Percentiles rank a stretch among this genome's conserved stretches.
These are phyloP conservation scores for Drosophila equinoxialis DNA, from an alignment of 1,140 invertebrate genomes.

Conservation along the genomic window DNA sequence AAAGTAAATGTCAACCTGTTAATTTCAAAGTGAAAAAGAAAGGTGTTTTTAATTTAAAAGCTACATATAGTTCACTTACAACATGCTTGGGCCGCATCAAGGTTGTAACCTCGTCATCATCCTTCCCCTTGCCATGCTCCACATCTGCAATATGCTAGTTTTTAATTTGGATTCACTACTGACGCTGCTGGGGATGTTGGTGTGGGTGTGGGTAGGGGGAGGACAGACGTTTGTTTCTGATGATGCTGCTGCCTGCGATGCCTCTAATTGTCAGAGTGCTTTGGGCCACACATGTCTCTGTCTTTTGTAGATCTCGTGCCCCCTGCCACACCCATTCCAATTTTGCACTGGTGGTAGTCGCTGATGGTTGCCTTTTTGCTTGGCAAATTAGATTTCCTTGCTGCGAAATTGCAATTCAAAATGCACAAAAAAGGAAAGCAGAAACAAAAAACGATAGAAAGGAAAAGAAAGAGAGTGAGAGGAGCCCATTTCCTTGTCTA, in stretches of 20 bases:
- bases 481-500: conserved; percentile 4
- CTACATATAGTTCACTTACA: background rate
- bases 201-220: background rate
- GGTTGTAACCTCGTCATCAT: conserved; percentile 19
- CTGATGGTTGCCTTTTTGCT: conserved; percentile 34
- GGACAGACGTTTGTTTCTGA: background rate
- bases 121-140: background rate
- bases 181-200: background rate
- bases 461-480: background rate
- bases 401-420: conserved; percentile 61
- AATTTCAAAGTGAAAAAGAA: conserved; percentile 21
- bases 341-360: conserved; percentile 7
- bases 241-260: conserved; percentile 19
- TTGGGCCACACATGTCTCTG: conserved; percentile 23
- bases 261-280: conserved; percentile 56
- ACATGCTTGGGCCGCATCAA: conserved; percentile 21
- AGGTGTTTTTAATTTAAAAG: conserved; percentile 37
- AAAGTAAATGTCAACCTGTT: conserved; percentile 28
- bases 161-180: conserved; percentile 44
- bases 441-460: conserved; percentile 2
- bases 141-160: conserved; percentile 44
- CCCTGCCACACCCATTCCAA: background rate
- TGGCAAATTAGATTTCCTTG: conserved; percentile 59
- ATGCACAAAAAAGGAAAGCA: conserved; percentile 26
- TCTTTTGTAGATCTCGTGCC: background rate